Conservation (phyloP, 2,888 invertebrate genomes). For the Geophilus truncorum region DNA sequence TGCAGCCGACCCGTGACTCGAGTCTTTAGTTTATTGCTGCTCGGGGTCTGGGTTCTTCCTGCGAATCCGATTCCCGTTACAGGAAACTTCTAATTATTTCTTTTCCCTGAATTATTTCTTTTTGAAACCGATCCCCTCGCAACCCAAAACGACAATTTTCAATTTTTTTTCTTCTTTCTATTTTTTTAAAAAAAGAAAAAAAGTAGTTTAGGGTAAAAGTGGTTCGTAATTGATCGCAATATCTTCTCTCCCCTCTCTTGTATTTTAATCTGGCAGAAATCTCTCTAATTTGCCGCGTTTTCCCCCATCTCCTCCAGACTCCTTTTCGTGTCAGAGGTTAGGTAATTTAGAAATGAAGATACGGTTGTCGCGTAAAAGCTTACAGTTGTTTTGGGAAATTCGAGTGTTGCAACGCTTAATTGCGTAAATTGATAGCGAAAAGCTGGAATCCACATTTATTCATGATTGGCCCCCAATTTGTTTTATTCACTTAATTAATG, state of each 20-base stretch:
- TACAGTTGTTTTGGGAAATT: neutral
- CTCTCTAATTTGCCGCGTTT: constrained; percentile 2
- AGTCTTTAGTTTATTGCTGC: neutral
- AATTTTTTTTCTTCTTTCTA: neutral
- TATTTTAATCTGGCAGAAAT: neutral
- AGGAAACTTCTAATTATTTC: constrained; percentile 18
- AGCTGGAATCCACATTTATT: neutral
- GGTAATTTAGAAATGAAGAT: neutral
- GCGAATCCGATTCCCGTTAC: neutral
- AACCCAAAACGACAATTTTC: too few relatives aligned
- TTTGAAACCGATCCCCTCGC: too few relatives aligned
- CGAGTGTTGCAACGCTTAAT: too few relatives aligned
- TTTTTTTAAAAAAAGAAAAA: too few relatives aligned
- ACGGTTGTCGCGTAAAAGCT: neutral
- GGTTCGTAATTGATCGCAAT: constrained; percentile 8
- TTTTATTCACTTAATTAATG: too few relatives aligned
- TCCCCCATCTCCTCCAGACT: neutral
- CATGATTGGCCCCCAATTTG: too few relatives aligned
- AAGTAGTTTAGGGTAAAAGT: neutral
- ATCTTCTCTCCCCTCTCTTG: neutral
- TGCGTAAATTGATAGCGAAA: too few relatives aligned
- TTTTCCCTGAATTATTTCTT: neutral
- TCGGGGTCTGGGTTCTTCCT: neutral
- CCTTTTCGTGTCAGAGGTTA: neutral
- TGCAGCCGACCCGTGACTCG: neutral